These are phyloP conservation scores for Zosterops hypoxanthus DNA, from an alignment of 2,113 vertebrate species.

Conservation along the genomic window DNA sequence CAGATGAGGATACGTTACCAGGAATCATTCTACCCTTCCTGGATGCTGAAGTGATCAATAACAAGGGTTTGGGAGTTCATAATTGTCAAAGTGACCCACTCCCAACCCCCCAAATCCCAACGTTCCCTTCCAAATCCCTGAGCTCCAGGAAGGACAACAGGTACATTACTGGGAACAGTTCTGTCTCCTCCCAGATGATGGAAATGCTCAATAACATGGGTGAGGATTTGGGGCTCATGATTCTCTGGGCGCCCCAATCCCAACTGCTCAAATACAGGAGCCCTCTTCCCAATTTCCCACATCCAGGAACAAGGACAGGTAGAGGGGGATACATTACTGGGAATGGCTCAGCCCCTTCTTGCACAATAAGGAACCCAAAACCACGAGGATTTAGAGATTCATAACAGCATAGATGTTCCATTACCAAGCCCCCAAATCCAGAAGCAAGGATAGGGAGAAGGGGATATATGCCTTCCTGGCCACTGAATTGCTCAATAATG, in stretches of 20 bases:
- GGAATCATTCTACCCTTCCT: neutral
- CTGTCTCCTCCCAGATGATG: too few species aligned
- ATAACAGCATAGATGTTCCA: neutral
- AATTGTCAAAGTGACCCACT: neutral
- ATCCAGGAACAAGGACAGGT: neutral
- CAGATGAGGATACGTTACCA: neutral
- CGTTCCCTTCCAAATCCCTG: neutral
- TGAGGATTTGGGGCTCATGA: neutral
- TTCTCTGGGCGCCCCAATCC: neutral
- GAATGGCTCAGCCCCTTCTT: neutral
- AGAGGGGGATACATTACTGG: neutral
- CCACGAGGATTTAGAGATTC: neutral
- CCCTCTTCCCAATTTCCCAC: neutral
- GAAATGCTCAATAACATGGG: fast-evolving
- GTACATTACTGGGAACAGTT: neutral
- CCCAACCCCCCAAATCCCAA: neutral
- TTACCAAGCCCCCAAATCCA: neutral
- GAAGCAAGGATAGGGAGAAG: neutral
- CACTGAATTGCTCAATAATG: neutral
- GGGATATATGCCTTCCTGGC: too few species aligned
- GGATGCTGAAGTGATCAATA: neutral
- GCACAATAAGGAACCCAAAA: neutral
- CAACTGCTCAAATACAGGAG: neutral
- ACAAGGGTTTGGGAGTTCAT: neutral
- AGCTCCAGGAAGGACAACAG: neutral